A percentile compares a stretch with the other conserved stretches of the same genome.
Conservation (phyloP, 2,888 invertebrate genomes). For the Eurytoma adleriae region DNA sequence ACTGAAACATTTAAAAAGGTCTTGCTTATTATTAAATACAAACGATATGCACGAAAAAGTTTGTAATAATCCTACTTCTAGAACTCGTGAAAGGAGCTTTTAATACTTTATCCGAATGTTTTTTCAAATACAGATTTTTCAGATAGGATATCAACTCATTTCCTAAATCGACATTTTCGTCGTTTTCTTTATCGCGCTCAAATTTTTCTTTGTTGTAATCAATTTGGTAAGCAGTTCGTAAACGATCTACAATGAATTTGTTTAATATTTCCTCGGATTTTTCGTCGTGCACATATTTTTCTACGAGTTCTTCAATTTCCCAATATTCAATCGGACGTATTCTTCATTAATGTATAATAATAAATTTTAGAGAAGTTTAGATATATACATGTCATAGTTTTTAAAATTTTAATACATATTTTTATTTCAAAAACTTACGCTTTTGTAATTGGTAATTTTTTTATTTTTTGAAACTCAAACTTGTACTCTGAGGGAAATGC, state of each 20-base stretch:
- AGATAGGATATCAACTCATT: slow-evolving; percentile 64
- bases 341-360: slow-evolving; percentile 1
- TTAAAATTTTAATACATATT: no score
- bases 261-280: slow-evolving; percentile 59
- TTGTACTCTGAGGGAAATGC: slow-evolving; percentile 64
- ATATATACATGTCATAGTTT: neutral
- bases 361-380: neutral
- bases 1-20: slow-evolving; percentile 59
- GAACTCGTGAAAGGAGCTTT: slow-evolving; percentile 64
- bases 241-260: slow-evolving; percentile 61
- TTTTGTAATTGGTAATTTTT: slow-evolving; percentile 26
- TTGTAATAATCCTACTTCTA: slow-evolving; percentile 60
- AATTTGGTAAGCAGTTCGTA: slow-evolving; percentile 61
- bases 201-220: neutral
- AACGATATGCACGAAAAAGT: neutral
- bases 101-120: slow-evolving; percentile 60
- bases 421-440: slow-evolving; percentile 58
- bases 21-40: neutral
- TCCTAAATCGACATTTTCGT: slow-evolving; percentile 53
- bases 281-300: slow-evolving; percentile 58
- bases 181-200: neutral
- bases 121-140: slow-evolving; percentile 62
- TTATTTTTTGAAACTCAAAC: slow-evolving; percentile 59
- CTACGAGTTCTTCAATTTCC: slow-evolving; percentile 36
- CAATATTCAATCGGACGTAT: slow-evolving; percentile 54